Conservation (phyloP, 2,113 vertebrate genomes). For the Colius striatus region DNA sequence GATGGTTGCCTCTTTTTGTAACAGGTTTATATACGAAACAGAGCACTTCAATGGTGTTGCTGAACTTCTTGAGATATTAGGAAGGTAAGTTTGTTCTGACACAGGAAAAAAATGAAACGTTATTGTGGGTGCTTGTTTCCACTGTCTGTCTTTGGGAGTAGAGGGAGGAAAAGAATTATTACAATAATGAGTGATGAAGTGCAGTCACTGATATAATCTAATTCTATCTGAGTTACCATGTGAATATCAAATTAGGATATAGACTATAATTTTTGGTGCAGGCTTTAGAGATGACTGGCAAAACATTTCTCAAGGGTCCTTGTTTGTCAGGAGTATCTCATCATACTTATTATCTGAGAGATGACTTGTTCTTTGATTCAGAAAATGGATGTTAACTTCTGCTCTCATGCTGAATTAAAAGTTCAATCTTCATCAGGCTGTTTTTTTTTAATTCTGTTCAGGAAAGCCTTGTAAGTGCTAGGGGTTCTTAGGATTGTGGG, state of each 20-base stretch:
- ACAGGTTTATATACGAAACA: constrained; percentile 89
- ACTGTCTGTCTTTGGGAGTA: constrained; percentile 10
- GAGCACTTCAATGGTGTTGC: constrained; percentile 89
- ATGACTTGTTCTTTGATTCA: not conserved
- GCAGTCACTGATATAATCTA: not conserved
- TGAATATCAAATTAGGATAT: not conserved
- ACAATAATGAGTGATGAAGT: not conserved
- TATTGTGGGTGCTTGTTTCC: not conserved
- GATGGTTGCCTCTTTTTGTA: not conserved
- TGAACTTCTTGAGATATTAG: constrained; percentile 86
- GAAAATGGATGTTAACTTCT: not conserved
- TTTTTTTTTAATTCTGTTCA: not conserved
- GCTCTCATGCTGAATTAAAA: not conserved
- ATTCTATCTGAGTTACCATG: not conserved
- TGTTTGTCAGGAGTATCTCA: not conserved
- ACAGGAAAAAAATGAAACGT: not conserved
- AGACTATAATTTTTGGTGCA: not conserved
- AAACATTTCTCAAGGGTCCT: not conserved
- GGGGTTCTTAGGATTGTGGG: not conserved
- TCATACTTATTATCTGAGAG: not conserved
- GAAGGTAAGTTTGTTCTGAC: constrained; percentile 77
- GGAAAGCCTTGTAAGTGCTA: not conserved
- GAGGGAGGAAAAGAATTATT: not conserved
- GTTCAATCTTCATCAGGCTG: not conserved
- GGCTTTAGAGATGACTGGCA: not conserved